These are phyloP conservation scores for Chauna torquata DNA, from an alignment of 2,113 vertebrate genomes.

Conservation along the genomic window DNA sequence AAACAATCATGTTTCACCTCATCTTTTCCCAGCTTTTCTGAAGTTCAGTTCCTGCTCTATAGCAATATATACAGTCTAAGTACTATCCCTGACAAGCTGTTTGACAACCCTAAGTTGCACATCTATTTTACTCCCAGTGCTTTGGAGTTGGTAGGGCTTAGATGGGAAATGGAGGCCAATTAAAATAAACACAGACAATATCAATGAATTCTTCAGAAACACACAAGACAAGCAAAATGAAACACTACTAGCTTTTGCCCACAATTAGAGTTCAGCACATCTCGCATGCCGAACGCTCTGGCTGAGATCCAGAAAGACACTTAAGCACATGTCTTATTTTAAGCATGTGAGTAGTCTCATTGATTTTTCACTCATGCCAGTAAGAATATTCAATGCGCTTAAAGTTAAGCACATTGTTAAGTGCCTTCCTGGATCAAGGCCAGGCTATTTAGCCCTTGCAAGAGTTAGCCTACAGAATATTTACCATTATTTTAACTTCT, in stretches of 20 bases:
- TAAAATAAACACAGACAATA: slow-evolving; percentile 67
- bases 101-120: slow-evolving; percentile 61
- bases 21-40: slow-evolving; percentile 70
- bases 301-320: slow-evolving; percentile 58
- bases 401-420: slow-evolving; percentile 70
- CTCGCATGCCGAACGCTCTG: background rate
- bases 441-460: slow-evolving; percentile 46
- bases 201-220: slow-evolving; percentile 66
- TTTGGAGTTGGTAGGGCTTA: slow-evolving; percentile 40
- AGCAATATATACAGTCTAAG: slow-evolving; percentile 61
- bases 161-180: slow-evolving; percentile 68
- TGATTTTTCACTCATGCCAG: slow-evolving; percentile 59
- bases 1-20: slow-evolving; percentile 68
- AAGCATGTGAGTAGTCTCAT: slow-evolving; percentile 63
- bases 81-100: slow-evolving; percentile 65
- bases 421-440: slow-evolving; percentile 57
- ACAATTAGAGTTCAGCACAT: slow-evolving; percentile 37
- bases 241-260: slow-evolving; percentile 52
- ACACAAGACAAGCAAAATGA: slow-evolving; percentile 57
- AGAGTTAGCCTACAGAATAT: slow-evolving; percentile 20
- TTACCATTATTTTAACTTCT: slow-evolving; percentile 56
- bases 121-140: slow-evolving; percentile 56
- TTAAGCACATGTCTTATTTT: slow-evolving; percentile 63
- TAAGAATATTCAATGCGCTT: slow-evolving; percentile 66
- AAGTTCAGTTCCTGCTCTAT: slow-evolving; percentile 61